These are phyloP conservation scores for Coregonus suidteri DNA, from an alignment of 2,797 vertebrate species.

Conservation along the genomic window DNA sequence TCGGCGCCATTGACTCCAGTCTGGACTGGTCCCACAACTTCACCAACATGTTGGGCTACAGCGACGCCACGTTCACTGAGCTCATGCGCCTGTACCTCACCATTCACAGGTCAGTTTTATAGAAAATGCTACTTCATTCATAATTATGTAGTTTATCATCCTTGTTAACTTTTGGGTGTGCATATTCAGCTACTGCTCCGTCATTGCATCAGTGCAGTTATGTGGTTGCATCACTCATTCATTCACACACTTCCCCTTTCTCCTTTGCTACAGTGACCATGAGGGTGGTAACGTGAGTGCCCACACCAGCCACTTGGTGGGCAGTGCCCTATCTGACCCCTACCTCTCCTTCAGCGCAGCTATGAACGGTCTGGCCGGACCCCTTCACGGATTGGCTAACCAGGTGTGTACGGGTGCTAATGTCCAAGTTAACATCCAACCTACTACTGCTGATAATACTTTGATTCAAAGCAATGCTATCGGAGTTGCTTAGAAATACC, in stretches of 20 bases:
- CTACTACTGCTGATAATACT: neutral
- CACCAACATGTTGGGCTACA: constrained; percentile 97
- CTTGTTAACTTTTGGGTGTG: neutral
- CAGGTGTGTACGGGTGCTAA: constrained; percentile 77
- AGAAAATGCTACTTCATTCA: neutral
- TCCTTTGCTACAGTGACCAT: constrained; percentile 82
- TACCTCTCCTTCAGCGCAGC: constrained; percentile 95
- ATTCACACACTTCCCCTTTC: neutral
- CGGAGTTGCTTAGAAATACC: neutral
- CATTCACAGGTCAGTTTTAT: constrained; percentile 87
- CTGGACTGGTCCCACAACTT: constrained; percentile 98
- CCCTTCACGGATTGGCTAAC: constrained; percentile 94
- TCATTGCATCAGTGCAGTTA: neutral
- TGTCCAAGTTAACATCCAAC: neutral
- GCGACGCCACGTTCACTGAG: constrained; percentile 88
- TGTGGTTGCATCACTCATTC: neutral
- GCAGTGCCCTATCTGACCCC: constrained; percentile 93
- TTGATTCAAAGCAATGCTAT: neutral
- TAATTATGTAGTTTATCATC: neutral
- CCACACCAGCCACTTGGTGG: constrained; percentile 94
- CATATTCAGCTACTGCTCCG: no score
- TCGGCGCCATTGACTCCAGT: constrained; percentile 92
- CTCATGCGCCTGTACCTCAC: constrained; percentile 98
- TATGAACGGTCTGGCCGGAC: constrained; percentile 95
- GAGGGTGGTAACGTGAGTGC: constrained; percentile 95